Base-by-base conservation (phyloP, 1,140 invertebrate genomes). In the Dendrolimus kikuchii region DNA sequence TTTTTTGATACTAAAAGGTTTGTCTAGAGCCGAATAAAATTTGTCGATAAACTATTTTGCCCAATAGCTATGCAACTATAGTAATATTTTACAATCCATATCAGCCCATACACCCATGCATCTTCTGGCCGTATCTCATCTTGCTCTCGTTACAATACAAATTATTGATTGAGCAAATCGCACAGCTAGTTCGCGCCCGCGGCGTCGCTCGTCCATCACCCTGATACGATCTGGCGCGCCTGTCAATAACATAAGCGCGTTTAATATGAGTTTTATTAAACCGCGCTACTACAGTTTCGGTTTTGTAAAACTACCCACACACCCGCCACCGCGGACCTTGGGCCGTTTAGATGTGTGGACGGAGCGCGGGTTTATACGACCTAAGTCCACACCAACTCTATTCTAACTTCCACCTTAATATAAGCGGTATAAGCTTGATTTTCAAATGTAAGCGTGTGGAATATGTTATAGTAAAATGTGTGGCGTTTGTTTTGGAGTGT, bases 291-390 rank as follows among this genome's bases (percentile, higher is more conserved):
- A 77, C 73, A 64, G 81, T 79, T 78, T 80, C 68, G 77, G 76
- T 82, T 85, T 82, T 82, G 72, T 82, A 80, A 81, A 82, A 80
- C 79, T 80, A 81, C 77, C 80, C 76, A 75, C 77, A 81, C 71
- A 69, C 57, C 61, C 66, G 65, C 59, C 51, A 41, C 37, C 55
- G 64, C 58, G 56, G 67, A 71, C 69, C 71, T 71, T 62, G 62
- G 59, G 55, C 40, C 54, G 66, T 60, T 67, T 66, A 72, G 63
- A 64, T 65, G 51, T 57, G 62, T 64, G 52, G 38, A 9, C 43
- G 40, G 40, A 71, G 71, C 48, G 49, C n/a, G n/a, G 5, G 5
- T 45, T n/a, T 2, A 8, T 6, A 44, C 43, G 5, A 38, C 47
- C 7, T 49, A 49, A 38, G 36, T 38, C 42, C 8, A 43, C 10